Base-by-base conservation (phyloP, 2,888 invertebrate species). In the Galeruca laticollis region DNA sequence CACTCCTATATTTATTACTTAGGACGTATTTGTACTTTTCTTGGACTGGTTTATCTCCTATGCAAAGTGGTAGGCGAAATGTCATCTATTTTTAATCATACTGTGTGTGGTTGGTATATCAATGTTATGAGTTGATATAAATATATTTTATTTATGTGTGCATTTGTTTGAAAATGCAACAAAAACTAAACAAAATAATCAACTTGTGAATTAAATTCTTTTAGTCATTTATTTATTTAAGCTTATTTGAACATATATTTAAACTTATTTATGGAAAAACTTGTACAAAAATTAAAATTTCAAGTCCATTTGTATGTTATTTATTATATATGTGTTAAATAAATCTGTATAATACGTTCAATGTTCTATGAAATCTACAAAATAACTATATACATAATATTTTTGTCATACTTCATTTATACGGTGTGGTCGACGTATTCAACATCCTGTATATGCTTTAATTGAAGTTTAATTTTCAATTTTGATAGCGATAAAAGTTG, bases 61-160 rank as follows among this genome's bases (percentile, higher is more conserved):
- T 70, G 68, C 72, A 73, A 69, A n/a, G 74, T 68, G 73, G 75
- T 78, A 77, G 76, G 76, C 76, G 78, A 79, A 77, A 78, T 76
- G 76, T 79, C 77, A 79, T 80, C 79, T 77, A 76, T 75, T 76
- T 77, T 81, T 81, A 84, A 86, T 86, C 86, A 86, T 86, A 85
- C 86, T 86, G 85, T 86, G 86, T 86, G 86, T 86, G 86, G 85
- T 85, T 82, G 82, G 85, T 85, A 85, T 85, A 86, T 86, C 85
- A 85, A 85, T 86, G 83, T 85, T 86, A 82, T 85, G 83, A 84
- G 84, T 86, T 86, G 86, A 86, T 86, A 83, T 82, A 75, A 66
- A 74, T 70, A 71, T 76, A 75, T 69, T 73, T 76, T 73, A 77
- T 78, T 76, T 78, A 78, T 73, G 80, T 82, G 80, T 82, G 85